These are phyloP conservation scores for Poecilia latipinna DNA, from an alignment of 2,113 vertebrate species.

Conservation along the genomic window DNA sequence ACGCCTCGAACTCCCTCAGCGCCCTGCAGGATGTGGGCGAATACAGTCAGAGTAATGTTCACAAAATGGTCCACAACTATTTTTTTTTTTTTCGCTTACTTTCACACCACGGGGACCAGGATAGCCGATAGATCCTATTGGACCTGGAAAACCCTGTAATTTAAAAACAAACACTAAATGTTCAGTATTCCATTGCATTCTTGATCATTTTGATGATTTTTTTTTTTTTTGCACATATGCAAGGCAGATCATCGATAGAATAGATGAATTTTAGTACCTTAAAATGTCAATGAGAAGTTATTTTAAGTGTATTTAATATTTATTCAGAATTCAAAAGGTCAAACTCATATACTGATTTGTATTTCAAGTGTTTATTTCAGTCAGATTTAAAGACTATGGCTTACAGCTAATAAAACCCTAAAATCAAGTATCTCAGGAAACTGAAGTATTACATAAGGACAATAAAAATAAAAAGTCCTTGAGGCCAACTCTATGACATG, in stretches of 20 bases:
- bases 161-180: not conserved
- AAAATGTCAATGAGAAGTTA: not conserved
- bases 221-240: not conserved
- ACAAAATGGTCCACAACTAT: not conserved
- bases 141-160: constrained; percentile 88
- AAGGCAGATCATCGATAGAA: not conserved
- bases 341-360: not conserved
- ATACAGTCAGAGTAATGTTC: constrained; percentile 25
- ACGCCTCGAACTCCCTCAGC: constrained; percentile 95
- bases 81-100: constrained; percentile 74
- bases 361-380: not conserved
- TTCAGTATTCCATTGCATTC: not conserved
- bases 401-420: not conserved
- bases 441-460: too few species aligned
- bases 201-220: too few species aligned
- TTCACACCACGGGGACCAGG: constrained; percentile 97
- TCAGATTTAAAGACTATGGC: not conserved
- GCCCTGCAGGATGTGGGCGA: constrained; percentile 79
- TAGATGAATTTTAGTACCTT: not conserved
- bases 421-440: not conserved
- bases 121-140: constrained; percentile 94
- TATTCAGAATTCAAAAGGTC: not conserved
- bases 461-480: too few species aligned
- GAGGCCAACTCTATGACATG: too few species aligned
- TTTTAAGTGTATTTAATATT: not conserved